Percentiles rank a stretch among this genome's conserved stretches.
phyloP scores from a whole-genome alignment of 2,888 invertebrate genomes.

The Eugnorisma glareosa region DNA sequence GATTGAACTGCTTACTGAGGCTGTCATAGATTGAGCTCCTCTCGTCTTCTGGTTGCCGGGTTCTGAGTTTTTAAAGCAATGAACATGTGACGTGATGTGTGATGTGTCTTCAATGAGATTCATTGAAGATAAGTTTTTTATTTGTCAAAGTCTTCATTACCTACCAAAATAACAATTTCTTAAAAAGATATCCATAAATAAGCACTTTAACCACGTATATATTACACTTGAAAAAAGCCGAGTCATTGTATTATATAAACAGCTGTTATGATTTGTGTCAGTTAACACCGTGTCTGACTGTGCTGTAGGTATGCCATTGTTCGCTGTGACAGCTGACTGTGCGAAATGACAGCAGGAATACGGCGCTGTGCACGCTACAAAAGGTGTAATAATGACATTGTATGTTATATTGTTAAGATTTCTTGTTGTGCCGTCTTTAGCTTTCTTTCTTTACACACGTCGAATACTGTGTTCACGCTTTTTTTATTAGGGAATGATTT shows the following conservation, averaged over 20 bases:
- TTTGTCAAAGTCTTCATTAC: not conserved
- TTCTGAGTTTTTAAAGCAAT: not conserved
- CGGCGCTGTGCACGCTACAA: conserved; percentile 47
- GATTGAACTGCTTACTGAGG: too few relatives aligned
- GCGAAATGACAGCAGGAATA: conserved; percentile 66
- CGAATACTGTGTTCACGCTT: conserved; percentile 11
- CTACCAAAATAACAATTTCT: not conserved
- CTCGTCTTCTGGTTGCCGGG: not conserved
- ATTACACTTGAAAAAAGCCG: conserved; percentile 44
- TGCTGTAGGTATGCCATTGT: conserved; percentile 60
- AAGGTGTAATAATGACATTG: conserved; percentile 57
- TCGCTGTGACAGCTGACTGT: conserved; percentile 63
- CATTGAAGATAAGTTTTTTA: not conserved
- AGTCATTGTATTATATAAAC: conserved; percentile 57
- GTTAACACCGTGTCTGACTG: conserved; percentile 57
- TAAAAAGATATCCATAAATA: conserved; percentile 11
- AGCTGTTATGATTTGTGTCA: conserved; percentile 65
- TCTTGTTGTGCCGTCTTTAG: conserved; percentile 43
- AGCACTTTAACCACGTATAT: not conserved
- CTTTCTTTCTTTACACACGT: conserved; percentile 2
- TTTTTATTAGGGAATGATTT: conserved; percentile 27
- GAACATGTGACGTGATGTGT: too few relatives aligned
- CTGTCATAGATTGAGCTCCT: not conserved
- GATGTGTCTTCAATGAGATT: too few relatives aligned
- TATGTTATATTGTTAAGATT: conserved; percentile 55